Percentiles rank a stretch among this genome's conserved stretches.
Conservation (phyloP, 2,888 invertebrate species). For the Beris chalybata region DNA sequence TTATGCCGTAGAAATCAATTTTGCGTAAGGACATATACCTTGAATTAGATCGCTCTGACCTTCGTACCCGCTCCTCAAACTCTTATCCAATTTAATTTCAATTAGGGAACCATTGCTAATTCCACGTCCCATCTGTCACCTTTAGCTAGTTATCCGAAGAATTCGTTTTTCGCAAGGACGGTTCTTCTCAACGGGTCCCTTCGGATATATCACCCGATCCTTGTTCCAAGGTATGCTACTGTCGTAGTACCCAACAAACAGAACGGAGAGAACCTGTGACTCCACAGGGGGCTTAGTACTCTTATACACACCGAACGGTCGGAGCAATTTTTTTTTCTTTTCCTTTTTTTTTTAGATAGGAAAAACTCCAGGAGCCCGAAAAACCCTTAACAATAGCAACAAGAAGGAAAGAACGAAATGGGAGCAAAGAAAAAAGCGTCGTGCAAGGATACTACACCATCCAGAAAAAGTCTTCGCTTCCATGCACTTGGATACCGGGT, state of each 20-base stretch:
- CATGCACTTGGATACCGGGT: constrained; percentile 32
- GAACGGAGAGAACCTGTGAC: too few relatives aligned
- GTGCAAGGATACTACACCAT: constrained; percentile 4
- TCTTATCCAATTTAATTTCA: constrained; percentile 10
- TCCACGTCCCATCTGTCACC: too few relatives aligned
- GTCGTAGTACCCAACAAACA: too few relatives aligned
- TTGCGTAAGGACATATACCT: background rate
- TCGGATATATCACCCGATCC: too few relatives aligned
- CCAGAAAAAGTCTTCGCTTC: constrained; percentile 14
- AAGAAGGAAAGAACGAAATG: constrained; percentile 8
- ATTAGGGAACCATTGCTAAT: background rate
- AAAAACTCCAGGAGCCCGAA: constrained; percentile 4
- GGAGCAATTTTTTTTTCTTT: constrained; percentile 24
- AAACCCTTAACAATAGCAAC: constrained; percentile 27
- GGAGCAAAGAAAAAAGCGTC: constrained; percentile 20
- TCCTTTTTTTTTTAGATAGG: background rate
- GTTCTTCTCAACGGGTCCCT: too few relatives aligned
- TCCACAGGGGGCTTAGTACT: too few relatives aligned
- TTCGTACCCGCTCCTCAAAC: background rate
- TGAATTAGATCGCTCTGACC: background rate
- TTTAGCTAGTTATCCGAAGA: too few relatives aligned
- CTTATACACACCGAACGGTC: constrained; percentile 7
- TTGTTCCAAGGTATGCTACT: too few relatives aligned
- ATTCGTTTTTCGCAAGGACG: too few relatives aligned
- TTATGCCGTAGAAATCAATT: background rate